phyloP scores from a whole-genome alignment of 2,797 vertebrate species.

The Enteromius thamalakanensis region DNA sequence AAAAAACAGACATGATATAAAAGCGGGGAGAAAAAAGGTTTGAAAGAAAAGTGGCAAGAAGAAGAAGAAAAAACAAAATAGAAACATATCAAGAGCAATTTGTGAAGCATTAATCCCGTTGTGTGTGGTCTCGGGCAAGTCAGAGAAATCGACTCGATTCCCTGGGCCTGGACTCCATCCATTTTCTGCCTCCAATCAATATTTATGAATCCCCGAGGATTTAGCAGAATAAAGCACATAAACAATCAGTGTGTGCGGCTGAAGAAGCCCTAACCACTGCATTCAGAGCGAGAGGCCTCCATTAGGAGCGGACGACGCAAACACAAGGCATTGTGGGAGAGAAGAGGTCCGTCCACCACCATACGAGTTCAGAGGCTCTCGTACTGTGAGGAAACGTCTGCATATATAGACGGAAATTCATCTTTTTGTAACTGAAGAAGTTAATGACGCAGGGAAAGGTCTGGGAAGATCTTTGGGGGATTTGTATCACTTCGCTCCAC shows the following conservation, averaged over 20 bases:
- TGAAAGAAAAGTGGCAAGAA: conserved; percentile 37
- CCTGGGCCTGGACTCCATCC: conserved; percentile 92
- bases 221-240: conserved; percentile 88
- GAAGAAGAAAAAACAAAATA: conserved; percentile 54
- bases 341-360: conserved; percentile 3
- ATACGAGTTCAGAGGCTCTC: background rate
- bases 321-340: conserved; percentile 48
- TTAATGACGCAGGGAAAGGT: conserved; percentile 34
- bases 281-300: conserved; percentile 52
- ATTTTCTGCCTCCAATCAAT: conserved; percentile 97
- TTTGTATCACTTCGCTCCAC: conserved; percentile 5
- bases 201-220: conserved; percentile 99
- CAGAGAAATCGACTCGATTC: conserved; percentile 92
- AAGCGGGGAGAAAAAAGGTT: conserved; percentile 60
- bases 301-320: conserved; percentile 46
- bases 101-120: conserved; percentile 82
- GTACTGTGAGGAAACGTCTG: conserved; percentile 20
- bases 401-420: conserved; percentile 3
- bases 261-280: conserved; percentile 60
- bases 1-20: conserved; percentile 64
- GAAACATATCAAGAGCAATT: conserved; percentile 82
- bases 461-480: conserved; percentile 21
- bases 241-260: conserved; percentile 80
- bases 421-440: conserved; percentile 34
- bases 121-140: conserved; percentile 86